These are phyloP conservation scores for Orchestia grillus DNA, from an alignment of 1,140 invertebrate genomes.

Conservation along the genomic window DNA sequence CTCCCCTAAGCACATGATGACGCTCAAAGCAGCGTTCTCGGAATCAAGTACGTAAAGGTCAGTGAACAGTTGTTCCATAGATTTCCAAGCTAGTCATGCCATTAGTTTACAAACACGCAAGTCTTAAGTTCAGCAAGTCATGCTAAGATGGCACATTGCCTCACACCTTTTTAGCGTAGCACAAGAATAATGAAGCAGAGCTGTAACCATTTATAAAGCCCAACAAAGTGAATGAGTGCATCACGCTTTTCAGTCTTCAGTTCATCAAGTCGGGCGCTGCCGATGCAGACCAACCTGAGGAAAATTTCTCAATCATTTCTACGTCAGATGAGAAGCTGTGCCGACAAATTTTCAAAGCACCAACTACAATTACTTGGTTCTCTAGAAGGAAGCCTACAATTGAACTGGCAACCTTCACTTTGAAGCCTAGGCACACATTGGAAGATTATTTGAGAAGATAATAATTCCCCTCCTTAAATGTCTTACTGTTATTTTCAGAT, in stretches of 20 bases:
- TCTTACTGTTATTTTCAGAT: not conserved
- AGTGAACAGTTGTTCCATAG: not conserved
- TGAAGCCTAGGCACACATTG: not conserved
- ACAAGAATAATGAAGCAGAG: not conserved
- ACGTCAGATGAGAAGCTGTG: not conserved
- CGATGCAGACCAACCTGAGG: not conserved
- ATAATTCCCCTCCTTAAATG: not conserved
- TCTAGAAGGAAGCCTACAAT: not conserved
- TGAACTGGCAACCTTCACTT: not conserved
- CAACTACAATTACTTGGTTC: not conserved
- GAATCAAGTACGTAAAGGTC: not conserved
- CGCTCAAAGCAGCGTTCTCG: not conserved
- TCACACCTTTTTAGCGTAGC: constrained; percentile 7
- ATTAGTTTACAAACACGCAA: not conserved
- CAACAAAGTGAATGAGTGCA: not conserved
- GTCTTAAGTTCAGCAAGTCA: not conserved
- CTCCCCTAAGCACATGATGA: not conserved
- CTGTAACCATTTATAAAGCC: constrained; percentile 8
- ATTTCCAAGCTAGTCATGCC: not conserved
- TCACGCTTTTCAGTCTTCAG: not conserved
- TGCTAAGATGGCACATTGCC: not conserved
- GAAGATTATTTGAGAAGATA: not conserved
- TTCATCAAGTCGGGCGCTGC: not conserved
- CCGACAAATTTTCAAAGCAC: not conserved
- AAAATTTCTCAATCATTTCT: not conserved